phyloP scores from a whole-genome alignment of 2,797 vertebrate genomes.

The Sarcoramphus papa region DNA sequence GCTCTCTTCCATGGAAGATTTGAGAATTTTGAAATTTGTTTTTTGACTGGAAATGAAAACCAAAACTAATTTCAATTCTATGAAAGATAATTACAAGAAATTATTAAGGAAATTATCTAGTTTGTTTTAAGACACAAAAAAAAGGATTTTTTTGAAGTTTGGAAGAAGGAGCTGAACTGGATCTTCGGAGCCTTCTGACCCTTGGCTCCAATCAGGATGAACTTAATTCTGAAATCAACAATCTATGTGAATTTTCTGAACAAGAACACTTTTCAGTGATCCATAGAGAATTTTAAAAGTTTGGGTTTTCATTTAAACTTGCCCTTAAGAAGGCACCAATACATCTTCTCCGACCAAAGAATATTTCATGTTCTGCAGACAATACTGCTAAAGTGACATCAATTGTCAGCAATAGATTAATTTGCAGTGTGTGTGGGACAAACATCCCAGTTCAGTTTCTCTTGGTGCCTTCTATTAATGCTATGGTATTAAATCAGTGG shows the following conservation, averaged over 20 bases:
- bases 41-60: not conserved
- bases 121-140: not conserved
- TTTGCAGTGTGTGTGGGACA: not conserved
- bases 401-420: not conserved
- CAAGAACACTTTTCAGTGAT: not conserved
- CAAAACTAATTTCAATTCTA: not conserved
- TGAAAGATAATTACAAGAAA: not conserved
- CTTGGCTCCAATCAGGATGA: not conserved
- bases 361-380: not conserved
- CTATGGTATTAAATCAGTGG: not conserved
- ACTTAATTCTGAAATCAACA: not conserved
- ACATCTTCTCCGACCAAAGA: not conserved
- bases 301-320: not conserved
- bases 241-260: not conserved
- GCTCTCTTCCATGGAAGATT: not conserved
- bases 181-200: not conserved
- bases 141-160: not conserved
- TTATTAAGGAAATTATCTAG: not conserved
- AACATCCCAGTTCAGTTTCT: not conserved
- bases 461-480: not conserved
- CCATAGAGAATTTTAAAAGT: not conserved
- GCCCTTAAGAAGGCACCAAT: not conserved
- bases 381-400: not conserved
- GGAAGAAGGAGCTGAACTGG: not conserved
- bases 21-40: not conserved